Base-by-base conservation (phyloP, 2,797 vertebrate genomes). In the Sebastes paucispinis region DNA sequence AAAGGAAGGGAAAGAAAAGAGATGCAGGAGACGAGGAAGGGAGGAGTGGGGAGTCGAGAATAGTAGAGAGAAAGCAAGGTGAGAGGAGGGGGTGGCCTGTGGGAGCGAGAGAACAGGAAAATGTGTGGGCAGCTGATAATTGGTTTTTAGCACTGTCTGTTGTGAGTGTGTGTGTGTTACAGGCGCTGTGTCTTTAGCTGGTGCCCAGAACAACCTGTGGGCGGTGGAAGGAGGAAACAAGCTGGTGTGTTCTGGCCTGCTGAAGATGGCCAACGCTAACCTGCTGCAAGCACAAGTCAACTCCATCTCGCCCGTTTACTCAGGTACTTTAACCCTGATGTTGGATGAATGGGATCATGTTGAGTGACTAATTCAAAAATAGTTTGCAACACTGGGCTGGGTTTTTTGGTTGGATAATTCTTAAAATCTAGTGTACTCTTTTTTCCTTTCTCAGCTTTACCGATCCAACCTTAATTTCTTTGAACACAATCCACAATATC, bases 181-280 rank as follows among this genome's bases (percentile, higher is more conserved):
- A 99, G 98, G 98, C 34, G 98, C 98, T 55, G 98, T 99, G 94
- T 98, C 97, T 0, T 93, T 99, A 87, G 98, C 97, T 0, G 97
- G 98, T 47, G 97, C 97, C 34, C 98, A 99, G 88, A 96, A 97
- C 91, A 98, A 97, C 92, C 95, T 98, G 73, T 99, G 98, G 98
- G 96, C 98, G 0, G 97, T 99, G 75, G 98, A 99, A 93, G 98
- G 98, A 88, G 98, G 98, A 73, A 99, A 99, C 91, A 99, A 97
- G 88, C 91, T 99, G 92, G 96, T 99, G 57, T 99, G 98, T 83
- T 97, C 96, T 0, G 97, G 97, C 9, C 95, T 99, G 88, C 94
- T 99, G 89, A 98, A 97, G 92, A 92, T 97, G 75, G 96, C 97
- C 64, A 98, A 97, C 60, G 97, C 97, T 77, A 98, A 96, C 1